Base-by-base conservation (phyloP, 2,113 vertebrate species). In the Neoarius graeffei region DNA sequence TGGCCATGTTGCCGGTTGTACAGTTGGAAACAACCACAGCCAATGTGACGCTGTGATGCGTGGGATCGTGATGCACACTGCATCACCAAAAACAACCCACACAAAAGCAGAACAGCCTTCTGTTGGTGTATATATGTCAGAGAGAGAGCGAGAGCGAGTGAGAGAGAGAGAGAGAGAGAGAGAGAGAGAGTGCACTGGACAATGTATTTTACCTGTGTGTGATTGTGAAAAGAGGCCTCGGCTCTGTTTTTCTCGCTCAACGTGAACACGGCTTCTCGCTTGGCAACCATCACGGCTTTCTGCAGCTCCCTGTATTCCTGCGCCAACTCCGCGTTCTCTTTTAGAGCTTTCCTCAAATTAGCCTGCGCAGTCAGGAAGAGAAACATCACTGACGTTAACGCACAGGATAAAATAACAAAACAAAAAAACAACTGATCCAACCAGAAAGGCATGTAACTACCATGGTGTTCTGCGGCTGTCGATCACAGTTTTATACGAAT, bases 271-370 rank as follows among this genome's bases (percentile, higher is more conserved):
- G 90, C 91, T 48, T 94, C 92, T 82, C 86, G 86, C 83, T 83
- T 93, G 91, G 89, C 89, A 56, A 89, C 76, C 88, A 93, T 83
- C 17, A 94, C 87, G 48, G 54, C 90, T 91, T 91, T 93, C 92
- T 93, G 86, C 7, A 94, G 89, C 60, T 25, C 59, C 76, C 89
- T 50, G 23, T 95, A 94, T 81, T 89, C 85, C 0, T 56, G 81
- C 1, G 93, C 93, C 86, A 95, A 89, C 69, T 69, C 90, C 56
- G 74, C 56, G 81, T 96, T 96, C 76, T 94, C 89, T 66, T 56
- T 66, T 67, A 94, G 89, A 0, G 87, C 88, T 59, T 79, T 54
- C 76, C 81, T 77, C 30, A 95, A 91, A 25, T 87, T 86, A 81
- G 89, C 89, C 95, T 95, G 86, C 50, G 84, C 50, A 85, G 57